Evolutionary conservation across 1,140 invertebrate species (phyloP), one percentile per base, ranked within the genome.

Genomic region (Sesamia nonagrioides): DNA sequence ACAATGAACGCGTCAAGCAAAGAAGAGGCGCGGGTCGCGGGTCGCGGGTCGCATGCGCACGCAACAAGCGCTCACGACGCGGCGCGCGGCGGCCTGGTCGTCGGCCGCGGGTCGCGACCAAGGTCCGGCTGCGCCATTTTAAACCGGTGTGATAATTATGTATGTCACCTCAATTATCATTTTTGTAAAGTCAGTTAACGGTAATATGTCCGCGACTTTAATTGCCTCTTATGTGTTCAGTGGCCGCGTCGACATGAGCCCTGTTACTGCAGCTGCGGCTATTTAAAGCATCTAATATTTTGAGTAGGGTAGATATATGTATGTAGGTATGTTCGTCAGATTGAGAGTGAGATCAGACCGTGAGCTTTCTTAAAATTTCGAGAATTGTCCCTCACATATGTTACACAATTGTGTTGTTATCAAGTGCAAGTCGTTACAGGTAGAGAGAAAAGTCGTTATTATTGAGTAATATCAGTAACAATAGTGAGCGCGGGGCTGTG

Each of bases 101-200:
- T 27, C 11, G 21, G 9, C 6, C 27, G 56, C 56, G 6, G 27
- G 56, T 60, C 56, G 54, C 54, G 13, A 15, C 45, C 15, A 50
- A 58, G 54, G 54, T 58, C 21, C 21, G 9, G 9, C 17, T 18
- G 52, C 52, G 56, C 15, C 21, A 33, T 50, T 33, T 33, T 9
- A 4, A 11, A 11, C 56, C 27, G 27, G 56, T 15, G 6, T 50
- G 4, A 60, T 60, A n/a, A n/a, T n/a, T n/a, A n/a, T n/a, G n/a
- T n/a, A 60, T 60, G 56, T 60, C 56, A 60, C 56, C 15, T 35
- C 56, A 60, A 60, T 60, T 60, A 60, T 35, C 56, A 60, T 60
- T 60, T 27, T 35, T 4, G 27, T 15, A 6, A 15, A 35, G 56
- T 33, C 45, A 50, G 8, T 50, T n/a, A n/a, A n/a, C 45, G 15